Percentiles rank a stretch among this genome's conserved stretches.
Conservation (phyloP, 2,888 invertebrate genomes). For the Julus scandinavius region DNA sequence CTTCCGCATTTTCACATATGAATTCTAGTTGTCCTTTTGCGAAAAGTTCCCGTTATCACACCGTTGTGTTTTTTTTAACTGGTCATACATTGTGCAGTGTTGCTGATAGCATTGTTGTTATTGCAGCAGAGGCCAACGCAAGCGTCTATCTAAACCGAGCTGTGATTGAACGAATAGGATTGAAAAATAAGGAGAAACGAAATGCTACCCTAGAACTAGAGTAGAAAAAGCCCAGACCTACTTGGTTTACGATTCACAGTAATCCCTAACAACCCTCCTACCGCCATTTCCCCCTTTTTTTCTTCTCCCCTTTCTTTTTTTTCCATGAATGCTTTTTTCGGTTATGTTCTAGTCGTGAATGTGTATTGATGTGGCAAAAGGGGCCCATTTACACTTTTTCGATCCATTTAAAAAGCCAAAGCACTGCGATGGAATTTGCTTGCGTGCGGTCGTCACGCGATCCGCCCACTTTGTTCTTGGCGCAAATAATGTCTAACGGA, state of each 20-base stretch:
- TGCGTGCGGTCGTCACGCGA: neutral
- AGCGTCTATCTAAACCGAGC: neutral
- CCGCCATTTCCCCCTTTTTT: neutral
- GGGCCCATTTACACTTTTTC: constrained; percentile 1
- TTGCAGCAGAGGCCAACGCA: neutral
- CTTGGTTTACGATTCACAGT: neutral
- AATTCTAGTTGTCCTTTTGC: too few relatives aligned
- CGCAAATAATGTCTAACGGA: constrained; percentile 1
- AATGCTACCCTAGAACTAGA: neutral
- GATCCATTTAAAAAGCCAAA: constrained; percentile 1
- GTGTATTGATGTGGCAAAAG: constrained; percentile 30
- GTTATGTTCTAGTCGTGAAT: neutral
- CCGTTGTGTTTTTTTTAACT: neutral
- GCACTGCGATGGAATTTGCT: neutral
- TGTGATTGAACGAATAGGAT: neutral
- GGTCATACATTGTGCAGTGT: neutral
- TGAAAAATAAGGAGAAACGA: neutral
- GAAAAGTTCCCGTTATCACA: neutral
- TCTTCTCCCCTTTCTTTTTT: neutral
- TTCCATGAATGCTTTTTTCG: neutral
- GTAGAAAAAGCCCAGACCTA: neutral
- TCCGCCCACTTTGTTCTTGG: constrained; percentile 1
- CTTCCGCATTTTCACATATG: too few relatives aligned
- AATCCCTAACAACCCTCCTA: neutral
- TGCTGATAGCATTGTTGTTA: neutral